Evolutionary conservation across 2,888 invertebrate genomes (phyloP).

Genomic region (Kryphioiulus occultus): DNA sequence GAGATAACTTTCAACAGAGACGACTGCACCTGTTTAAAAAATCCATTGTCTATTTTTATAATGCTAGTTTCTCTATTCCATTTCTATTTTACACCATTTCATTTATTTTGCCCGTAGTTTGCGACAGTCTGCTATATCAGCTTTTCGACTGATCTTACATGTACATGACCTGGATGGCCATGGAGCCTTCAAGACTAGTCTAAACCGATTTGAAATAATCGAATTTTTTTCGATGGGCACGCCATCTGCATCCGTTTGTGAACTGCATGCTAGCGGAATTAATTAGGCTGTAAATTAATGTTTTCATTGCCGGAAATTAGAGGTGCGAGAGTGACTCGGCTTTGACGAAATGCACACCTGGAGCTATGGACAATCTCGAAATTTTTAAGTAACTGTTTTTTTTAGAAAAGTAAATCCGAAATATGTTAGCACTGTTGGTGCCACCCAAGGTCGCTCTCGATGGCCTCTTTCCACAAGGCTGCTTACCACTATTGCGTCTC

Average conservation of each 20-base stretch:
- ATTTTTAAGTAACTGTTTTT: not conserved
- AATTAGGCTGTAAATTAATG: not conserved
- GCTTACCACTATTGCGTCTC: no score
- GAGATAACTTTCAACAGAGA: not conserved
- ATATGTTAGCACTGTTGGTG: no score
- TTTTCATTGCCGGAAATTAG: not conserved
- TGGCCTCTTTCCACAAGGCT: not conserved
- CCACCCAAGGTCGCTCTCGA: not conserved
- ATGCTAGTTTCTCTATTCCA: not conserved
- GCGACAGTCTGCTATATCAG: not conserved
- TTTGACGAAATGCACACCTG: not conserved
- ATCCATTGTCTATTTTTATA: constrained; percentile 29
- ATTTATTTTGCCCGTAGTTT: not conserved
- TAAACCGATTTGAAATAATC: not conserved
- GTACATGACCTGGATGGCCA: not conserved
- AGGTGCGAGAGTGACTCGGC: not conserved
- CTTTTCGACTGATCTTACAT: not conserved
- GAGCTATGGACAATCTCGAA: not conserved
- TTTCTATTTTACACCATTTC: not conserved
- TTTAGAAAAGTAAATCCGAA: not conserved
- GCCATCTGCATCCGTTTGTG: not conserved
- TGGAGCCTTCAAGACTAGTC: not conserved
- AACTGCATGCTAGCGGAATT: no score
- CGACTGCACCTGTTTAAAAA: constrained; percentile 24
- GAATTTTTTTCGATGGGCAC: not conserved